Evolutionary conservation across 2,888 invertebrate genomes (phyloP).

Genomic region (Caenorhabditis drosophilae): DNA sequence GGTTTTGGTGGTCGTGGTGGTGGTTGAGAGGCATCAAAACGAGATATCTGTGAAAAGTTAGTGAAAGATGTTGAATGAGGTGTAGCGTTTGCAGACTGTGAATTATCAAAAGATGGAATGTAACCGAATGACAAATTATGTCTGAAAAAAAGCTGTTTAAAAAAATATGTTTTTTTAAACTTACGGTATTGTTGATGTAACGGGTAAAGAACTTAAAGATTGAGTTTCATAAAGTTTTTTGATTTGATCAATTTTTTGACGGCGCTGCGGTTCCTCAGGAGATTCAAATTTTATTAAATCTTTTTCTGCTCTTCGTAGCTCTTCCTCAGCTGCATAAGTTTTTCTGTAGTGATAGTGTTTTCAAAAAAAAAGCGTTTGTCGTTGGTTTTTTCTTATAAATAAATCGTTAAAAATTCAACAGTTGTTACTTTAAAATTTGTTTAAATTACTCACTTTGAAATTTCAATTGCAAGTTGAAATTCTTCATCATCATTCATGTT

Average conservation of each 20-base stretch:
- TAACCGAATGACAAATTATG: not conserved
- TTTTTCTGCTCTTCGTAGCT: slow-evolving; percentile 13
- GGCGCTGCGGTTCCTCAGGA: slow-evolving; percentile 44
- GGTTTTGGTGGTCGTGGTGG: slow-evolving; percentile 18
- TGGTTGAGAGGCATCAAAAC: slow-evolving; percentile 1
- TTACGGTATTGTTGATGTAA: no score
- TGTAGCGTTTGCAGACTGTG: not conserved
- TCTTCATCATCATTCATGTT: slow-evolving; percentile 44
- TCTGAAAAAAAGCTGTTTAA: slow-evolving; percentile 10
- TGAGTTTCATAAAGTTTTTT: slow-evolving; percentile 43
- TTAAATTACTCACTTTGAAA: slow-evolving; percentile 39
- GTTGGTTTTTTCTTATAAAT: not conserved
- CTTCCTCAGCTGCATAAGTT: slow-evolving; percentile 41
- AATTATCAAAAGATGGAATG: slow-evolving; percentile 6
- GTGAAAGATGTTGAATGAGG: slow-evolving; percentile 16
- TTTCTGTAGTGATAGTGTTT: slow-evolving; percentile 29
- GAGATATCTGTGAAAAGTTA: no score
- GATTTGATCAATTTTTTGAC: slow-evolving; percentile 45
- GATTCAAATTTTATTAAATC: slow-evolving; percentile 45
- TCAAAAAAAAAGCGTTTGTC: not conserved
- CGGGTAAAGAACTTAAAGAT: no score
- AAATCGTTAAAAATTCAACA: slow-evolving; percentile 4
- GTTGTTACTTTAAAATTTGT: slow-evolving; percentile 12
- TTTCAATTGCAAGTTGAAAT: slow-evolving; percentile 42
- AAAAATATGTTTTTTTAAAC: no score